Conservation (phyloP, 2,888 invertebrate genomes). For the Scelioninae gen. 1 region DNA sequence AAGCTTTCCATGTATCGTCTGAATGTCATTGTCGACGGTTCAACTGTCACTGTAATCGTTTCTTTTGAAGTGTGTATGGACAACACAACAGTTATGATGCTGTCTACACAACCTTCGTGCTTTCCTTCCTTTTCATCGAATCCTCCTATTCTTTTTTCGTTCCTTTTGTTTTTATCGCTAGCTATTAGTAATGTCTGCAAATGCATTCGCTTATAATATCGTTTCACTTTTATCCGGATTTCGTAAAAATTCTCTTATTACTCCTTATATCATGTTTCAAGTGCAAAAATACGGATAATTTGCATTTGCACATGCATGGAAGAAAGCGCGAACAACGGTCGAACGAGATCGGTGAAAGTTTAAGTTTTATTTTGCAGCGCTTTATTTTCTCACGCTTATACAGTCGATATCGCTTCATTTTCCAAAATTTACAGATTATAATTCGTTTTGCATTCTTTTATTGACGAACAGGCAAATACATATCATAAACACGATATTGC, state of each 20-base stretch:
- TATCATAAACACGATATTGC: no score
- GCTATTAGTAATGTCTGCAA: conserved; percentile 62
- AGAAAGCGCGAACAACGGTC: conserved; percentile 67
- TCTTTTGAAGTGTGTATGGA: conserved; percentile 30
- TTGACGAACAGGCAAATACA: no score
- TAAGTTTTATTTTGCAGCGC: background rate
- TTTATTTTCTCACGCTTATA: background rate
- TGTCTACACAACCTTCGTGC: conserved; percentile 25
- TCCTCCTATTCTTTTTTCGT: conserved; percentile 19
- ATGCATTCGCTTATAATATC: conserved; percentile 48
- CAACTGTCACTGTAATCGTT: conserved; percentile 21
- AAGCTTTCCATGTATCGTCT: conserved; percentile 42
- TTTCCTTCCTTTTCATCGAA: conserved; percentile 1
- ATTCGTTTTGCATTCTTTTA: no score
- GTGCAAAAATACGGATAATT: conserved; percentile 69
- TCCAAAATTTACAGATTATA: no score
- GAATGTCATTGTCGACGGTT: conserved; percentile 31
- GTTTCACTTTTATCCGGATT: conserved; percentile 37
- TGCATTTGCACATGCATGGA: conserved; percentile 70
- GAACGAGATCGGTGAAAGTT: no score
- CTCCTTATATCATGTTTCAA: conserved; percentile 52
- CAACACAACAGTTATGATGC: conserved; percentile 36
- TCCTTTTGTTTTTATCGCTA: conserved; percentile 33
- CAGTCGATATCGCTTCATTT: no score
- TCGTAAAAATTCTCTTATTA: conserved; percentile 45